Evolutionary conservation across 2,888 invertebrate genomes (phyloP), one percentile per base, ranked within the genome.

Genomic region (Eupeodes latifasciatus): DNA sequence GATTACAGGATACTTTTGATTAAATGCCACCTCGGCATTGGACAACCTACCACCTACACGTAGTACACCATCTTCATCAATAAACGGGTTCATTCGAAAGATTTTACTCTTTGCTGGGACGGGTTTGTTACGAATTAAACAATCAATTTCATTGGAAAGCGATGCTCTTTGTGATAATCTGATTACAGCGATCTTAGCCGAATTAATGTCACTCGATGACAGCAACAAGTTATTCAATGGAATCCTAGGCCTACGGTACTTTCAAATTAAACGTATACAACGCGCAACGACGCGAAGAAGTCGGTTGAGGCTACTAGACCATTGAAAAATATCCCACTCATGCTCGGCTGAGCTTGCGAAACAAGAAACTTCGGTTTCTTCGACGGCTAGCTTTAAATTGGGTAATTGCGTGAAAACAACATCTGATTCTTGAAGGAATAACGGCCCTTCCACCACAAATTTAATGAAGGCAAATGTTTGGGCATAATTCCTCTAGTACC

Each of bases 1-100:
- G 14, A 90, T 90, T 9, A 88, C 34, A 9, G 87, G 89, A 77
- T 90, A 87, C 55, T 89, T 89, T 16, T 85, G 84, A 49, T 83
- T 76, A 47, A 86, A 89, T 1, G 64, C 69, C 9, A 90, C 64
- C 7, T 57, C 47, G 10, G 88, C 81, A 16, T 90, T 90, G 5
- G 78, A 53, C 7, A 89, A 49, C 75, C 90, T 84, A 6, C 88
- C 86, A 27, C 89, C 89, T 14, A 89, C 89, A 40, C 89, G 81
- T 12, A 90, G n/a, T 1, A 89, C n/a, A 4, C 87, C 85, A 19
- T 66, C 14, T 10, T 69, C 34, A 36, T 89, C 89, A 10, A 90
- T 71, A 71, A 90, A 90, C 10, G 89, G 89, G 34, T 49, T 40
- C 53, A 90, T 61, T 4, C 49, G 6, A 5, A 53, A 4, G 36